These are phyloP conservation scores for Pemphredon lugubris DNA, from an alignment of 2,888 invertebrate species.

Conservation along the genomic window DNA sequence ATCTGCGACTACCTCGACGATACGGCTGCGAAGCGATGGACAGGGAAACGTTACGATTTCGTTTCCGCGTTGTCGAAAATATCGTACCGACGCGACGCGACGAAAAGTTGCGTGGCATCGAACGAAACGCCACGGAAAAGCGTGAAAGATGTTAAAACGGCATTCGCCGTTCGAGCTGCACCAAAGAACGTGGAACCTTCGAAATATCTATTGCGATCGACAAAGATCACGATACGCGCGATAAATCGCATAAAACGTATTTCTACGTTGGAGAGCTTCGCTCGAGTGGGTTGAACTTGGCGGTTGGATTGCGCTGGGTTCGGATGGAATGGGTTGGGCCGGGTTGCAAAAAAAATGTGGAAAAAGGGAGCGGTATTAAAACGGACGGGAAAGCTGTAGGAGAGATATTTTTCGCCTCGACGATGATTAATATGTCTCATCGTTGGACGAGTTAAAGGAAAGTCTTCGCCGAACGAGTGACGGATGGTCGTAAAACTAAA, in stretches of 20 bases:
- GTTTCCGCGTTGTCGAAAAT: constrained; percentile 19
- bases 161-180: neutral
- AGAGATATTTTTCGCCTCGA: neutral
- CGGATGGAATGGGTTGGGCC: too few relatives aligned
- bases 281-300: neutral
- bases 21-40: constrained; percentile 24
- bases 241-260: neutral
- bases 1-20: constrained; percentile 82
- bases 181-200: constrained; percentile 1
- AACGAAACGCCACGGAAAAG: constrained; percentile 30
- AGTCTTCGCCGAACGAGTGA: neutral
- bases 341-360: neutral
- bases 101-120: constrained; percentile 17
- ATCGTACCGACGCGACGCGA: neutral
- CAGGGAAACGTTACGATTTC: constrained; percentile 23
- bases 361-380: too few relatives aligned
- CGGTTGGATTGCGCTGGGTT: neutral
- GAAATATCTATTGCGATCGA: constrained; percentile 2
- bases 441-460: neutral
- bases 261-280: neutral
- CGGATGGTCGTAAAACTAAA: neutral
- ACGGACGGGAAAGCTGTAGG: neutral
- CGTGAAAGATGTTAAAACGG: constrained; percentile 24
- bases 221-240: neutral
- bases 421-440: constrained; percentile 21